phyloP scores from a whole-genome alignment of 2,888 invertebrate genomes.

The Melangyna quadrimaculata region DNA sequence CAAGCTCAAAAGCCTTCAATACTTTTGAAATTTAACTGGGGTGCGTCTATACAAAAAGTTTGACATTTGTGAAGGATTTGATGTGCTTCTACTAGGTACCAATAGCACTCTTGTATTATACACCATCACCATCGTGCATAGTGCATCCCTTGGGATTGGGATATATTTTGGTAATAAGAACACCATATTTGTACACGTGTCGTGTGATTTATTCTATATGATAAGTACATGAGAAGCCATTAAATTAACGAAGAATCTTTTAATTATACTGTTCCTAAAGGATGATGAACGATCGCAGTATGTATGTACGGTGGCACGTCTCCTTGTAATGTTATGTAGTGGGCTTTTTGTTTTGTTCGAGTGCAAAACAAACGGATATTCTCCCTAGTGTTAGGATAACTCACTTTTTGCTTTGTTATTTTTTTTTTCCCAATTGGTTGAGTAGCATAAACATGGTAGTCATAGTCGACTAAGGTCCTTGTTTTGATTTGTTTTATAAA shows the following conservation, averaged over 20 bases:
- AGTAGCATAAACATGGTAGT: slow-evolving; percentile 53
- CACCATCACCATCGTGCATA: neutral
- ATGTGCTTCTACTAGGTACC: neutral
- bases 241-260: slow-evolving; percentile 37
- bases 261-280: slow-evolving; percentile 35
- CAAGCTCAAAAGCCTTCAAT: neutral
- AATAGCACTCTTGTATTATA: neutral
- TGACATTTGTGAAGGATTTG: neutral
- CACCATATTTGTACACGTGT: slow-evolving; percentile 41
- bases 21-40: neutral
- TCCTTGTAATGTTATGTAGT: neutral
- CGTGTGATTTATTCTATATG: neutral
- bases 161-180: neutral
- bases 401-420: slow-evolving; percentile 11
- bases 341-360: neutral
- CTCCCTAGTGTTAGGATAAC: slow-evolving; percentile 9
- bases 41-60: neutral
- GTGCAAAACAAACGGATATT: slow-evolving; percentile 11
- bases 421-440: slow-evolving; percentile 39
- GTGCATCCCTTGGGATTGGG: slow-evolving; percentile 11
- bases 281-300: too few relatives aligned
- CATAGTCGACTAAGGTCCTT: neutral
- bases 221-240: slow-evolving; percentile 12
- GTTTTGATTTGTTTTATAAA: slow-evolving; percentile 1
- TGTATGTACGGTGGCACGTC: too few relatives aligned